These are phyloP conservation scores for Anolis apletophallus DNA, from an alignment of 2,797 vertebrate genomes.

Conservation along the genomic window DNA sequence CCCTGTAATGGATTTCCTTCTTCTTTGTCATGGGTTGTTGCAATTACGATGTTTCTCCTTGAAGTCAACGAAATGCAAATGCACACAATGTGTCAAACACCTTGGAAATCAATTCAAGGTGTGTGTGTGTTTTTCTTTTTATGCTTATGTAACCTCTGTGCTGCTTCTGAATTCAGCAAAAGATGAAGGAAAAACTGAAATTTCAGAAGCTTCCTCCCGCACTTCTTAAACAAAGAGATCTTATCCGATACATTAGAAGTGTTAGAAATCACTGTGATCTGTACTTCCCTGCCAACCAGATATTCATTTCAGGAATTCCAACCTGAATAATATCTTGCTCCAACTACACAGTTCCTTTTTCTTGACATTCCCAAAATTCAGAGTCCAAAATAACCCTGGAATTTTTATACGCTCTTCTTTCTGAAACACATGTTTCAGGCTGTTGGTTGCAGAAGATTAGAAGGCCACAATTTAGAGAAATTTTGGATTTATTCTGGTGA, in stretches of 20 bases:
- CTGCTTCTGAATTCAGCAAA: conserved; percentile 42
- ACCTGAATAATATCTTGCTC: fast-evolving
- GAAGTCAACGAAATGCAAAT: neutral
- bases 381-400: neutral
- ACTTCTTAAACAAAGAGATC: no score
- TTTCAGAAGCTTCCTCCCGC: neutral
- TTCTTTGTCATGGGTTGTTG: neutral
- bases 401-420: neutral
- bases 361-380: no score
- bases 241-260: conserved; percentile 8
- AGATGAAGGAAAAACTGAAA: conserved; percentile 9
- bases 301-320: conserved; percentile 5
- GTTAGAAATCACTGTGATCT: neutral
- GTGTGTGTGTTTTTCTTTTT: neutral
- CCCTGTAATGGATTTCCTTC: neutral
- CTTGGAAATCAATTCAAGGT: conserved; percentile 39
- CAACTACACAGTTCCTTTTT: neutral
- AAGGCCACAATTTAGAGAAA: neutral
- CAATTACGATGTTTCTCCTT: neutral
- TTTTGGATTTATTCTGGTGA: neutral
- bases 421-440: neutral
- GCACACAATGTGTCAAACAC: conserved; percentile 54
- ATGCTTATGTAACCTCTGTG: conserved; percentile 43
- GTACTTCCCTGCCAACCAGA: neutral
- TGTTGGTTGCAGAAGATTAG: neutral